phyloP scores from a whole-genome alignment of 2,888 invertebrate species.

The Macrophya annulata region DNA sequence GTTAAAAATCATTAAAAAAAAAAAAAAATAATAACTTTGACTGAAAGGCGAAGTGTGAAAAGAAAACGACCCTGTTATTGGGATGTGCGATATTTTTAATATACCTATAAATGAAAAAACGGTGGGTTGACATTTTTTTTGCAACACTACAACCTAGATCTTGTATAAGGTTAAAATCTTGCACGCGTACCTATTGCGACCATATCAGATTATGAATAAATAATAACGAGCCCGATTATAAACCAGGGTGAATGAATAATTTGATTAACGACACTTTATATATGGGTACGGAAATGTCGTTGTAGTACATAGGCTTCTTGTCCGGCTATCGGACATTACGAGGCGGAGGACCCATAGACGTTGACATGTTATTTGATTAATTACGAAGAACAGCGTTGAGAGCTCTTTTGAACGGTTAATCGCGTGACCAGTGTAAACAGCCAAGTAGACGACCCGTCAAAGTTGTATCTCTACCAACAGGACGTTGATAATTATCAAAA shows the following conservation, averaged over 20 bases:
- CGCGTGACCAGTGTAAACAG: slow-evolving; percentile 41
- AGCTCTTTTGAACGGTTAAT: slow-evolving; percentile 47
- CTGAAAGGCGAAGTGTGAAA: background rate
- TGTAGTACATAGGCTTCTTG: background rate
- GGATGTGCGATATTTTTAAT: background rate
- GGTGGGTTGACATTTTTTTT: background rate
- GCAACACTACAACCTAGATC: background rate
- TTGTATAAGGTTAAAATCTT: background rate
- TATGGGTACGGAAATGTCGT: background rate
- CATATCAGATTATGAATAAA: background rate
- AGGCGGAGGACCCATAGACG: slow-evolving; percentile 32
- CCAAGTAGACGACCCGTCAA: slow-evolving; percentile 20
- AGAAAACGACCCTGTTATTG: background rate
- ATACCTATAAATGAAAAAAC: too few relatives aligned
- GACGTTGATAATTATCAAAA: background rate
- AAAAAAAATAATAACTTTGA: background rate
- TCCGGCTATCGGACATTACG: slow-evolving; percentile 17
- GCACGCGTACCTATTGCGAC: background rate
- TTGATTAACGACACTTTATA: slow-evolving; percentile 32
- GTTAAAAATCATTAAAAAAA: background rate
- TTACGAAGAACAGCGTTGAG: slow-evolving; percentile 26
- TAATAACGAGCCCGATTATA: background rate
- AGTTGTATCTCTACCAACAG: slow-evolving; percentile 11
- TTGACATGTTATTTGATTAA: slow-evolving; percentile 47
- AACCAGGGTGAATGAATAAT: background rate